Percentiles rank a stretch among this genome's conserved stretches.
phyloP scores from a whole-genome alignment of 92 coral and sea anemone species.

The Palythoa caribaeorum region DNA sequence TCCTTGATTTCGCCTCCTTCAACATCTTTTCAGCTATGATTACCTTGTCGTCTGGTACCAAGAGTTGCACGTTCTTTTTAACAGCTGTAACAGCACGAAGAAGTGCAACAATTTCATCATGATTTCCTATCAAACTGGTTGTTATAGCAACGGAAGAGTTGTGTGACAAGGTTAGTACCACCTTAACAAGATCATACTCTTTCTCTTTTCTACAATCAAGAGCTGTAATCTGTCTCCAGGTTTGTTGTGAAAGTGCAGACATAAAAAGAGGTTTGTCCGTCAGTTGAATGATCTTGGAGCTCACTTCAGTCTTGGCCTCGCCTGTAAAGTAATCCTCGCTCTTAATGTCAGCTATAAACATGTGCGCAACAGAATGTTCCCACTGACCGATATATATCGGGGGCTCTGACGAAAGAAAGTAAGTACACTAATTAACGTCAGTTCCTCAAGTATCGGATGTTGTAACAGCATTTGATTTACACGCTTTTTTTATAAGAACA shows the following conservation, averaged over 20 bases:
- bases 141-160: constrained; percentile 21
- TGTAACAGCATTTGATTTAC: too few species aligned
- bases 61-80: constrained; percentile 8
- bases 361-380: constrained; percentile 10
- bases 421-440: background rate
- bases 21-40: background rate
- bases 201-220: background rate
- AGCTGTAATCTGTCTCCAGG: constrained; percentile 12
- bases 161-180: constrained; percentile 35
- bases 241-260: constrained; percentile 31
- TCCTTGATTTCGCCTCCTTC: background rate
- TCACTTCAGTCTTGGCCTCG: background rate
- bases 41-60: constrained; percentile 11
- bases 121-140: constrained; percentile 2
- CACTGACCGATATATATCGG: constrained; percentile 37
- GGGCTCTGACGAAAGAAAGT: background rate
- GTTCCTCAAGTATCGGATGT: background rate
- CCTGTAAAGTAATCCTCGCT: constrained; percentile 1
- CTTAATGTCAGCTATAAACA: constrained; percentile 19
- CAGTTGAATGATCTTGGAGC: constrained; percentile 17
- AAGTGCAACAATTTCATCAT: constrained; percentile 3
- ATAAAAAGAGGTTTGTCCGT: constrained; percentile 32
- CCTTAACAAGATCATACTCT: constrained; percentile 35
- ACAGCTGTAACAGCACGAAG: constrained; percentile 18
- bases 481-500: too few species aligned